These are phyloP conservation scores for Falco concolor DNA, from an alignment of 2,797 vertebrate species.

Conservation along the genomic window DNA sequence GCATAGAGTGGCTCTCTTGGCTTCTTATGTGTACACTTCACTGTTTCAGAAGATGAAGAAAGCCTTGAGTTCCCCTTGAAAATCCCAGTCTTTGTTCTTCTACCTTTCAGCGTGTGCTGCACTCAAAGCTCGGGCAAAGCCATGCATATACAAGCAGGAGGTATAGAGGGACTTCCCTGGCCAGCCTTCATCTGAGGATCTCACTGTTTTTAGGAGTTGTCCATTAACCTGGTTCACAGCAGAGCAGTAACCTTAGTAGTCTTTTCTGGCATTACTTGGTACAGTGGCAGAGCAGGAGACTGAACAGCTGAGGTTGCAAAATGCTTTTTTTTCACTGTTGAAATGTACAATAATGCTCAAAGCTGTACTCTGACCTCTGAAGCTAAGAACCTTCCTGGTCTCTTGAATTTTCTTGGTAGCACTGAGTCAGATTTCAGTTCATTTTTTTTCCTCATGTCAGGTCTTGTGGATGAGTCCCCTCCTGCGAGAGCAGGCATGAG, in stretches of 20 bases:
- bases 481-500: neutral
- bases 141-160: neutral
- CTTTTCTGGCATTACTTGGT: neutral
- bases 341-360: neutral
- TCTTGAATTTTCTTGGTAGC: neutral
- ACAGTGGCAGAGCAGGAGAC: neutral
- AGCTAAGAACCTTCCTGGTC: neutral
- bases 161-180: neutral
- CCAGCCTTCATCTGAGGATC: neutral
- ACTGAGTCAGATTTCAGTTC: neutral
- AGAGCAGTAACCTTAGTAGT: neutral
- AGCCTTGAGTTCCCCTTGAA: slow-evolving; percentile 6
- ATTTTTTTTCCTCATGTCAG: neutral
- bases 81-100: neutral
- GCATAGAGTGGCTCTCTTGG: neutral
- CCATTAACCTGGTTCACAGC: neutral
- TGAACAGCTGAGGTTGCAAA: neutral
- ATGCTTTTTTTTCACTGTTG: neutral
- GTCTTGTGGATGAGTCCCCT: neutral
- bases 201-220: neutral
- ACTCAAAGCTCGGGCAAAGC: neutral
- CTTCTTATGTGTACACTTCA: neutral
- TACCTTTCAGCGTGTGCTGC: neutral
- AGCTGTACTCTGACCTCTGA: neutral
- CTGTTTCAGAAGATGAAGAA: neutral